Evolutionary conservation across 2,797 vertebrate genomes (phyloP).

Genomic region (Neomorphus geoffroyi): DNA sequence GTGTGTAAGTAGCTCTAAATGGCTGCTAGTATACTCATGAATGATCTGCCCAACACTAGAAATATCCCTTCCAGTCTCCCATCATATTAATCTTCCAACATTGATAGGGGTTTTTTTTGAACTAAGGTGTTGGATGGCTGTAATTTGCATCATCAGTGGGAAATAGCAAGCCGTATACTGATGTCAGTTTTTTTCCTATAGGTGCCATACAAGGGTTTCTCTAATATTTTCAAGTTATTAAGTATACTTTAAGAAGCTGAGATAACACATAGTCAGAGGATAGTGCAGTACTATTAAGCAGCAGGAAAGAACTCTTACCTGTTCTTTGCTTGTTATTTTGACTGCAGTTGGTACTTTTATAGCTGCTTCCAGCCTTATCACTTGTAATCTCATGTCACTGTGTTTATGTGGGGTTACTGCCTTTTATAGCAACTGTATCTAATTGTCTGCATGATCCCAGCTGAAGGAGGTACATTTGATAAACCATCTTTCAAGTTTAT

Average conservation of each 20-base stretch:
- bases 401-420: fast-evolving
- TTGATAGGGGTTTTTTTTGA: background rate
- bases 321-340: background rate
- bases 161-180: background rate
- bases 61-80: background rate
- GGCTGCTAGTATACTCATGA: fast-evolving
- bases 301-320: background rate
- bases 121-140: background rate
- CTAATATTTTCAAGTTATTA: background rate
- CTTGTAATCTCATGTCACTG: fast-evolving
- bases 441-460: background rate
- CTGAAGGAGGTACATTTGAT: background rate
- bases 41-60: background rate
- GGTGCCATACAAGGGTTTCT: background rate
- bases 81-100: fast-evolving
- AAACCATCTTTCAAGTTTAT: background rate
- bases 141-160: background rate
- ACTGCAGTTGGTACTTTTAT: fast-evolving
- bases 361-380: background rate
- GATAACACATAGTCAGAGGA: background rate
- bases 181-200: background rate
- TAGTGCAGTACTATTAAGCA: background rate
- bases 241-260: background rate
- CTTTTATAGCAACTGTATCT: background rate
- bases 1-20: background rate